Conservation (phyloP, 2,888 invertebrate genomes). For the Meta bourneti region DNA sequence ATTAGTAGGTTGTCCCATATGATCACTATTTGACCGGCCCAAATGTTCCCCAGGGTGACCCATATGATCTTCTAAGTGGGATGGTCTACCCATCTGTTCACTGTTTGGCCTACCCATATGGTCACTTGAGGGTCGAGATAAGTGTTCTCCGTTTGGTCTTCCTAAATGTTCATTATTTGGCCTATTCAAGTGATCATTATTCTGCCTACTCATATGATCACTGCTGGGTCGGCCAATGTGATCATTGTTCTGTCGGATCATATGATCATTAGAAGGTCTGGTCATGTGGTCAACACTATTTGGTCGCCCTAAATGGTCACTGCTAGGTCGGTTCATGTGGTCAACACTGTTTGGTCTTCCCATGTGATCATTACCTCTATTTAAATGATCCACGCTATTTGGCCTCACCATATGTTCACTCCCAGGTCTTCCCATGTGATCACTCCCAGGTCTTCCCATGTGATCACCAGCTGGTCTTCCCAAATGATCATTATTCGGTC, state of each 20-base stretch:
- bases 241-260: slow-evolving; percentile 54
- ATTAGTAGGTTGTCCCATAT: slow-evolving; percentile 52
- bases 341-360: slow-evolving; percentile 63
- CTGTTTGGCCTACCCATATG: slow-evolving; percentile 39
- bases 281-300: slow-evolving; percentile 66
- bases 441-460: slow-evolving; percentile 52
- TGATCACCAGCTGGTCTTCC: slow-evolving; percentile 47
- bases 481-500: slow-evolving; percentile 56
- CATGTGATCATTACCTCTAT: slow-evolving; percentile 65
- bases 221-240: slow-evolving; percentile 26
- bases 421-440: slow-evolving; percentile 55
- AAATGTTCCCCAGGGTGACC: slow-evolving; percentile 56
- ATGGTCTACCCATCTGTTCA: slow-evolving; percentile 43
- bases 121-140: slow-evolving; percentile 41
- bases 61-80: slow-evolving; percentile 60
- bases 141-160: slow-evolving; percentile 56
- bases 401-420: slow-evolving; percentile 68
- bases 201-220: slow-evolving; percentile 49
- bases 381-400: slow-evolving; percentile 51
- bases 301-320: slow-evolving; percentile 60
- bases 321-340: slow-evolving; percentile 46
- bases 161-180: slow-evolving; percentile 59
- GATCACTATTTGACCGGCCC: slow-evolving; percentile 45
- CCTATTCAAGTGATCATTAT: slow-evolving; percentile 58
- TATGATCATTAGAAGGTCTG: slow-evolving; percentile 36